Conservation (phyloP, 1,140 invertebrate species). For the Pseudomyrmex sp. region DNA sequence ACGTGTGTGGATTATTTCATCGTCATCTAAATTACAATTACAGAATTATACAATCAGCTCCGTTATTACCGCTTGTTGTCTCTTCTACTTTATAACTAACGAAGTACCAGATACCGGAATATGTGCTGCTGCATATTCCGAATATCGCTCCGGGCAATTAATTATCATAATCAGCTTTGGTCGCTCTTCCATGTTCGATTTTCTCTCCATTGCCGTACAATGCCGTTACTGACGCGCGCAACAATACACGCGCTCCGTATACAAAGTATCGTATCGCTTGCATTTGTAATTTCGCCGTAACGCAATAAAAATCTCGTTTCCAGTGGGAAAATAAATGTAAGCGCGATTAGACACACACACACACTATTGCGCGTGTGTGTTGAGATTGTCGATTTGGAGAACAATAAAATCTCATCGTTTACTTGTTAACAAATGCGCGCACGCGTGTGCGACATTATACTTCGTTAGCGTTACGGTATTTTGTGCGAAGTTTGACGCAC, state of each 20-base stretch:
- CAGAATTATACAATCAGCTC: conserved; percentile 10
- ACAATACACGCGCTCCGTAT: not conserved
- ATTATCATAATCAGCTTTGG: conserved; percentile 71
- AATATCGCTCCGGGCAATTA: conserved; percentile 64
- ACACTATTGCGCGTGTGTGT: no score
- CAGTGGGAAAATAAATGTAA: not conserved
- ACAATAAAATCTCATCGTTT: no score
- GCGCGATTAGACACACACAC: not conserved
- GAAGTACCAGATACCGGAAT: conserved; percentile 49
- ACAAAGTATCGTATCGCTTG: not conserved
- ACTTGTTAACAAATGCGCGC: no score
- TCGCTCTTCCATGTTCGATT: conserved; percentile 48
- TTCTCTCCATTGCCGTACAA: not conserved
- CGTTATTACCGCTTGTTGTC: conserved; percentile 25
- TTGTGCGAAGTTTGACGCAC: conserved; percentile 16
- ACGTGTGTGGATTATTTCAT: not conserved
- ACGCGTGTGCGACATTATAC: no score
- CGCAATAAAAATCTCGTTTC: not conserved
- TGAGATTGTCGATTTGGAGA: no score
- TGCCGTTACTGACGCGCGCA: not conserved
- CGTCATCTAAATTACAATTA: not conserved
- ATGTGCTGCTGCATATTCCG: conserved; percentile 25
- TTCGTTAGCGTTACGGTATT: not conserved
- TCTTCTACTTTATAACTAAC: conserved; percentile 45
- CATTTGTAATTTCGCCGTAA: not conserved